Base-by-base conservation (phyloP, 2,888 invertebrate genomes). In the Spisula solida region DNA sequence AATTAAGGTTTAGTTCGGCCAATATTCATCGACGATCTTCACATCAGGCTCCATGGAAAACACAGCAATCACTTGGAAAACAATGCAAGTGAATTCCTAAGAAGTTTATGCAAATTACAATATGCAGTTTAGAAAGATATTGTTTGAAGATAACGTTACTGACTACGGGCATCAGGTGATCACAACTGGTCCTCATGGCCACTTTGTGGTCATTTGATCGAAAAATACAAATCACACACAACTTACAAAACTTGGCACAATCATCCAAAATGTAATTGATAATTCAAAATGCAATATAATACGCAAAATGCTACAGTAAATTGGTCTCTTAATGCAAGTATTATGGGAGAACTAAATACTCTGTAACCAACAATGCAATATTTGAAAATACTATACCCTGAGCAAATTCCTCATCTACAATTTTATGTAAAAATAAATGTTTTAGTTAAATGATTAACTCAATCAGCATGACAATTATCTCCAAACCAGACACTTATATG, bases 371-470 rank as follows among this genome's bases (percentile, higher is more conserved):
- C 60, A 66, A 66, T 66, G 25, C 25, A 66, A 66, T 66, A 10
- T 6, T 75, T 41, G 41, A 75, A 75, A 75, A 75, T 75, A 75
- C 75, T 75, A 34, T 75, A 75, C 75, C 75, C 75, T 75, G 75
- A 10, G 29, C 75, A 75, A 75, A 75, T 75, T 75, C 75, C 75
- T 75, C 75, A 75, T 75, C 75, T 75, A 75, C n/a, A 75, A 75
- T 66, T 66, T 66, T 25, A 25, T 66, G 60, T 66, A 66, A 66
- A 66, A 25, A 66, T 10, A 66, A 0, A 66, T 66, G 60, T 25
- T 66, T 14, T 25, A 66, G 25, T 66, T n/a, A 25, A 25, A 66
- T 66, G 25, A 14, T 51, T 51, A 14, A 51, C 51, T 51, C 51
- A 51, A 51, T 51, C 12, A 51, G 51, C 16, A 51, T 8, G 51